Conservation (phyloP, 2,797 vertebrate species). For the Rhincodon typus region DNA sequence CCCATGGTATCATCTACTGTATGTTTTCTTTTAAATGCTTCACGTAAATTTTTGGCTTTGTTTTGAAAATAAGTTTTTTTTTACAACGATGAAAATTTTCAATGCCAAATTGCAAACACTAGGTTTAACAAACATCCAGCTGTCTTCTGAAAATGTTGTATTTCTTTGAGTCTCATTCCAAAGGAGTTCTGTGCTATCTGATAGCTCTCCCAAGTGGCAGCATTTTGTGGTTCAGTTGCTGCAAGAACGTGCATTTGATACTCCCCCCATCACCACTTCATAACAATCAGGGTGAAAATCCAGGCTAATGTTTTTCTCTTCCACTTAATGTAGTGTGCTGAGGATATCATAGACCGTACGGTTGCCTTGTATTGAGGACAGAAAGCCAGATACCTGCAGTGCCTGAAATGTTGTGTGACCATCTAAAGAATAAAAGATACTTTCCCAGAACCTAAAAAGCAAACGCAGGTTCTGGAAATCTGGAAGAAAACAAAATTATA, state of each 20-base stretch:
- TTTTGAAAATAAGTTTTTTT: background rate
- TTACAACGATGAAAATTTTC: background rate
- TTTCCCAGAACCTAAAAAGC: background rate
- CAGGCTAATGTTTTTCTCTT: background rate
- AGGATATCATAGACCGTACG: background rate
- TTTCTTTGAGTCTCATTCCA: background rate
- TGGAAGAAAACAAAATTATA: background rate
- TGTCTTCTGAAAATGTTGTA: background rate
- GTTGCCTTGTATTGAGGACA: background rate
- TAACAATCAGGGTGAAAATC: background rate
- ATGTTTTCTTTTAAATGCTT: background rate
- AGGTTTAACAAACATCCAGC: background rate
- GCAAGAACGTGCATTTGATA: background rate
- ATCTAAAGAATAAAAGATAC: background rate
- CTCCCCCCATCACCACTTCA: background rate
- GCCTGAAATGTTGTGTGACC: background rate
- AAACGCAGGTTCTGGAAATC: background rate
- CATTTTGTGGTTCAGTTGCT: background rate
- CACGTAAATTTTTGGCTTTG: background rate
- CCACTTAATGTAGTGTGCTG: background rate
- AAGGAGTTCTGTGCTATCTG: background rate
- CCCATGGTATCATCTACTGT: background rate
- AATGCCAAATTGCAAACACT: background rate
- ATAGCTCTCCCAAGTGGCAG: background rate
- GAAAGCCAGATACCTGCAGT: background rate